These are phyloP conservation scores for Gymnocephalus cernua DNA, from an alignment of 2,113 vertebrate species.

Conservation along the genomic window DNA sequence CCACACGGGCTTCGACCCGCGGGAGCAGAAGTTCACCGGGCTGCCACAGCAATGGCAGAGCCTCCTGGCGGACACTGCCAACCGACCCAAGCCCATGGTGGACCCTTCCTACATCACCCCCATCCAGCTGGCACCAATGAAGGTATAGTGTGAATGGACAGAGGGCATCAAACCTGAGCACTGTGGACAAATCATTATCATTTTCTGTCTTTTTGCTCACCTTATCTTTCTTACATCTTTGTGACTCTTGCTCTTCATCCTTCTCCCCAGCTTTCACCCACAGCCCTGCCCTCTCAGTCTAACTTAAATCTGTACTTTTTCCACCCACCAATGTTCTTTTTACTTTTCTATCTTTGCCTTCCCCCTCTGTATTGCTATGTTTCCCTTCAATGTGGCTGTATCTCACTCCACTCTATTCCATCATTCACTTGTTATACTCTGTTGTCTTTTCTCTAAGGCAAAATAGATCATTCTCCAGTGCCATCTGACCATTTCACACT, in stretches of 20 bases:
- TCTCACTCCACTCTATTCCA: constrained; percentile 32
- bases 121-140: constrained; percentile 98
- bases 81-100: constrained; percentile 98
- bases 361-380: constrained; percentile 30
- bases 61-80: constrained; percentile 95
- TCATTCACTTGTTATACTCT: constrained; percentile 46
- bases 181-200: constrained; percentile 7
- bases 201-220: background rate
- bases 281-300: background rate
- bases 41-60: constrained; percentile 99
- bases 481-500: constrained; percentile 58
- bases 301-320: constrained; percentile 6
- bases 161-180: constrained; percentile 6
- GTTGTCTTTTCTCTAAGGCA: constrained; percentile 41
- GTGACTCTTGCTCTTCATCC: background rate
- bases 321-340: background rate
- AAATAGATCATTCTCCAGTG: constrained; percentile 42
- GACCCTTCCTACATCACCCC: constrained; percentile 99
- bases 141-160: constrained; percentile 85
- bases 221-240: background rate
- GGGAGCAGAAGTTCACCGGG: constrained; percentile 97
- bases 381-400: constrained; percentile 32
- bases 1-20: constrained; percentile 97
- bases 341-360: constrained; percentile 16
- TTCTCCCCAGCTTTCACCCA: background rate